Evolutionary conservation across 35 echinoderm and acorn worm species (phyloP), one percentile per base, ranked within the genome.

Genomic region (Apostichopus japonicus): DNA sequence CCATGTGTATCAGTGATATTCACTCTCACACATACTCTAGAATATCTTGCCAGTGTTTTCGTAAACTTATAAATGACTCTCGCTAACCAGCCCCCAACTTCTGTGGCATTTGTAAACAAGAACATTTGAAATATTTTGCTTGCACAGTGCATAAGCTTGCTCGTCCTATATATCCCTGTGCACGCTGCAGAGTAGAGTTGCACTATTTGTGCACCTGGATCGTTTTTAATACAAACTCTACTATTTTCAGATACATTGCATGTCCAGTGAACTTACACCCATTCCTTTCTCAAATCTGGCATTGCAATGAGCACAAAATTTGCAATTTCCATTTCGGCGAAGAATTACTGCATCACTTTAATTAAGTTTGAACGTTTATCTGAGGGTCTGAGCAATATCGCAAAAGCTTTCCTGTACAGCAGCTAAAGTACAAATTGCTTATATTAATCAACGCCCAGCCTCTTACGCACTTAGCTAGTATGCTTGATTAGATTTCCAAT

Each of bases 401-500:
- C 86, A 89, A 73, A 89, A 89, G 86, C 86, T 89, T 89, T 73
- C 86, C 63, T 51, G 86, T 89, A 72, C 67, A 89, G 33, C 33
- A 44, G 81, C 54, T 89, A 89, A 72, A 89, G 86, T 89, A 89
- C 86, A 89, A 89, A 89, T 89, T 89, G 86, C 86, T 89, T 89
- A 89, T 89, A 89, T 89, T 89, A 89, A 89, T 89, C 86, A 89
- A 89, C 86, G 67, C 86, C 86, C 86, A 89, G 67, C 86, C 86
- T 89, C 86, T 89, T 89, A 89, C 86, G 86, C 86, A 89, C 86
- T 89, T 89, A 89, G 61, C 86, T 89, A 27, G 61, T 91, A 91
- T 91, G 90, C 72, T 79, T 91, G 90, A 91, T 91, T 91, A 91
- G 90, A 91, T 91, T 91, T 79, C n/a, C 90, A 91, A 91, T 91